A percentile compares a stretch with the other conserved stretches of the same genome.
Conservation (phyloP, 2,888 invertebrate genomes). For the Erebia epiphron region DNA sequence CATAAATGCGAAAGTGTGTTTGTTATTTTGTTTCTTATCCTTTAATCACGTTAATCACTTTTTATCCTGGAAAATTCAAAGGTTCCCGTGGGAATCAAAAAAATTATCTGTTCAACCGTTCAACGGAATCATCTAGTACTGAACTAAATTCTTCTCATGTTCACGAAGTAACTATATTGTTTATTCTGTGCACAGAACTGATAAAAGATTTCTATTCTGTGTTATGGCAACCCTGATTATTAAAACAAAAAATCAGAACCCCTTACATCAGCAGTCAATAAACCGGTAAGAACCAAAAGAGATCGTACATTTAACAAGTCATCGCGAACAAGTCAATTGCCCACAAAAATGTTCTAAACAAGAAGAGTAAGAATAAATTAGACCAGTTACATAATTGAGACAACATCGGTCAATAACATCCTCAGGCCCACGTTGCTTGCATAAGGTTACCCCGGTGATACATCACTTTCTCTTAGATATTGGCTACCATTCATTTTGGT, state of each 20-base stretch:
- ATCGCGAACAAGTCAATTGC: slow-evolving; percentile 39
- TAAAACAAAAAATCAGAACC: slow-evolving; percentile 4
- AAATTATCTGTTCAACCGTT: no score
- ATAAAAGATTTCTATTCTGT: no score
- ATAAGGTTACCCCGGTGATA: slow-evolving; percentile 64
- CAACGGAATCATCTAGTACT: no score
- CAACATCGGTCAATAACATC: slow-evolving; percentile 44
- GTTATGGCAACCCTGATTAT: slow-evolving; percentile 1
- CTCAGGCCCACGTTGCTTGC: slow-evolving; percentile 51
- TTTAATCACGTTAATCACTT: no score
- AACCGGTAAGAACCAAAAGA: slow-evolving; percentile 28
- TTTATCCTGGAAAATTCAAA: no score
- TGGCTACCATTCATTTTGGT: slow-evolving; percentile 64
- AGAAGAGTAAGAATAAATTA: slow-evolving; percentile 31
- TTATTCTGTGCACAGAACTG: no score
- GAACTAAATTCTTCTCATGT: no score
- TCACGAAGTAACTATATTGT: no score
- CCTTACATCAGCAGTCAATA: slow-evolving; percentile 9
- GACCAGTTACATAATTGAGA: slow-evolving; percentile 36
- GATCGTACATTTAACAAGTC: slow-evolving; percentile 33
- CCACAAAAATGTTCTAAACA: slow-evolving; percentile 23
- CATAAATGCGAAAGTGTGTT: no score
- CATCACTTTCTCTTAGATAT: slow-evolving; percentile 77
- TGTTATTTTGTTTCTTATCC: no score
- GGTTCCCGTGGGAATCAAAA: no score